Base-by-base conservation (phyloP, 2,113 vertebrate genomes). In the Sturnus vulgaris region DNA sequence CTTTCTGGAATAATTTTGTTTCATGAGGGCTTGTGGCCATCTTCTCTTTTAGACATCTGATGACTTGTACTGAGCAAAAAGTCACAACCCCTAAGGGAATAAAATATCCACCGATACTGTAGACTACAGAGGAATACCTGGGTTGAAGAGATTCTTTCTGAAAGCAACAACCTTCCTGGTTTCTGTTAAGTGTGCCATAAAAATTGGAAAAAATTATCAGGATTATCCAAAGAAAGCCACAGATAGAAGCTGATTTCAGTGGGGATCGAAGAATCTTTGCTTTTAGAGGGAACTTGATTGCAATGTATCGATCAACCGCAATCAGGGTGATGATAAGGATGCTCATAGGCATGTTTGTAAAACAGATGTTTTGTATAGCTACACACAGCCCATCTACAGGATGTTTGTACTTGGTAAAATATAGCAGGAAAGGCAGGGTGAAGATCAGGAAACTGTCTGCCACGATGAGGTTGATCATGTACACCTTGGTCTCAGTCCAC, bases 321-420 rank as follows among this genome's bases (percentile, higher is more conserved):
- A 98, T 98, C 61, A 98, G 76, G 1, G 61, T 97, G 86, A 98
- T 89, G 49, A 97, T 93, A 35, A 96, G 25, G 81, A 98, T 97
- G 79, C 98, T 98, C 95, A 98, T 97, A 50, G 98, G 98, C 61
- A 97, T 97, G 94, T 99, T 99, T 68, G 61, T 90, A 82, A 97
- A 97, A 92, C 97, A 98, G 65, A 96, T 19, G 6, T 27, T 85
- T 50, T 60, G 52, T 19, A 98, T 90, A 37, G 90, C 12, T 13
- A 15, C 22, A 65, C 98, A 98, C 19, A 80, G 70, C 0, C 11
- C 27, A 52, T 89, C 70, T 1, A 1, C 0, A 2, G 53, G 42
- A 12, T 57, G n/a, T 0, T 1, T 0, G 0, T 37, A 4, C 3
- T 2, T 18, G 75, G 70, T 60, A 23, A 96, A 97, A 57, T 72